phyloP scores from a whole-genome alignment of 1,140 invertebrate species.

The Meloidogyne chitwoodi region DNA sequence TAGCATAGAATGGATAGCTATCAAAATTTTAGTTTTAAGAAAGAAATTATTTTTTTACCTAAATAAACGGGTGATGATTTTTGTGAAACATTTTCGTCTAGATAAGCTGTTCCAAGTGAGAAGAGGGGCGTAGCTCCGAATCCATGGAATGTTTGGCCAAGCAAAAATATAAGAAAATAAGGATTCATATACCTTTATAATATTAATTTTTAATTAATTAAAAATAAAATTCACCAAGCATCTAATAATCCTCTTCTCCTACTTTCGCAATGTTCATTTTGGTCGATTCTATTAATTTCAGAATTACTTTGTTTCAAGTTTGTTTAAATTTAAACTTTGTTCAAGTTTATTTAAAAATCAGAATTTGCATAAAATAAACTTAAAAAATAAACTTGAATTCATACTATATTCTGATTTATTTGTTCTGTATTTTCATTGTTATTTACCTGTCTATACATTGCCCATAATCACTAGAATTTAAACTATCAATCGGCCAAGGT shows the following conservation, averaged over 20 bases:
- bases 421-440: too few species aligned
- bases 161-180: conserved; percentile 56
- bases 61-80: conserved; percentile 60
- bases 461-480: conserved; percentile 44
- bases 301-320: too few species aligned
- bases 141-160: conserved; percentile 54
- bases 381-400: too few species aligned
- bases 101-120: conserved; percentile 58
- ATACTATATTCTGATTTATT: too few species aligned
- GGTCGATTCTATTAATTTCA: not conserved
- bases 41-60: conserved; percentile 30
- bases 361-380: too few species aligned
- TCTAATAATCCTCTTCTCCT: not conserved
- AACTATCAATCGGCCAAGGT: conserved; percentile 3
- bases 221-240: too few species aligned
- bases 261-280: not conserved
- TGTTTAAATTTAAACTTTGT: too few species aligned
- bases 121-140: conserved; percentile 58
- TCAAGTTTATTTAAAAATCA: too few species aligned
- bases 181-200: conserved; percentile 54
- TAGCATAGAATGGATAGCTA: conserved; percentile 56
- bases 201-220: too few species aligned
- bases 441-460: conserved; percentile 36
- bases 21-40: too few species aligned
- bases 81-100: conserved; percentile 60